Percentiles rank a stretch among this genome's conserved stretches.
These are phyloP conservation scores for Telmatochromis sp. DNA, from an alignment of 2,113 vertebrate genomes.

Conservation along the genomic window DNA sequence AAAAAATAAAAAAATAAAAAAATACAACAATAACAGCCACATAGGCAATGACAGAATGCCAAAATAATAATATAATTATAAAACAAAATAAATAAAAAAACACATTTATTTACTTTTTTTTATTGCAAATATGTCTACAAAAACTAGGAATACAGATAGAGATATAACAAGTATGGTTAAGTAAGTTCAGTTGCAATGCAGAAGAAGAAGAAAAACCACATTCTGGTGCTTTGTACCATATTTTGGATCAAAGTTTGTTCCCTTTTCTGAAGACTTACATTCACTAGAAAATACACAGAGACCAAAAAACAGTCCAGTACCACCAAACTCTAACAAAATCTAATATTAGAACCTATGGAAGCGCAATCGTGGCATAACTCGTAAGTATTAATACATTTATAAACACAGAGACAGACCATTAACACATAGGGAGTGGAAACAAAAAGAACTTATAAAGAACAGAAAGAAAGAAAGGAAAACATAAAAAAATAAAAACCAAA, in stretches of 20 bases:
- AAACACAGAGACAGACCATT: neutral
- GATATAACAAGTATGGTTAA: neutral
- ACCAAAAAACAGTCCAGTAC: neutral
- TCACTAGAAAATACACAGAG: neutral
- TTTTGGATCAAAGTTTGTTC: neutral
- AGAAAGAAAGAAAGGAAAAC: neutral
- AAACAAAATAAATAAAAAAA: accelerated
- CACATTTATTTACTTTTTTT: conserved; percentile 5
- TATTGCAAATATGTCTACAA: conserved; percentile 61
- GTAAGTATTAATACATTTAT: neutral
- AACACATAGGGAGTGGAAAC: neutral
- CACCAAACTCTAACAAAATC: neutral
- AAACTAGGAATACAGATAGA: conserved; percentile 9
- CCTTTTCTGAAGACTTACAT: neutral
- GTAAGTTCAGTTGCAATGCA: neutral
- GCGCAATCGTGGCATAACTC: neutral
- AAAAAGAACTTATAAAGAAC: neutral
- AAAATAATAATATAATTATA: neutral
- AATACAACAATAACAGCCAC: neutral
- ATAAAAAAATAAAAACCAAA: neutral
- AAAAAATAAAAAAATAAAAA: accelerated
- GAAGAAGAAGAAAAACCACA: neutral
- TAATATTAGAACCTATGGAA: neutral
- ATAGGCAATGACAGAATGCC: neutral
- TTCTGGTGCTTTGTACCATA: neutral